Percentiles rank a stretch among this genome's conserved stretches.
These are phyloP conservation scores for Calliopsis andreniformis DNA, from an alignment of 1,140 invertebrate genomes.

Conservation along the genomic window DNA sequence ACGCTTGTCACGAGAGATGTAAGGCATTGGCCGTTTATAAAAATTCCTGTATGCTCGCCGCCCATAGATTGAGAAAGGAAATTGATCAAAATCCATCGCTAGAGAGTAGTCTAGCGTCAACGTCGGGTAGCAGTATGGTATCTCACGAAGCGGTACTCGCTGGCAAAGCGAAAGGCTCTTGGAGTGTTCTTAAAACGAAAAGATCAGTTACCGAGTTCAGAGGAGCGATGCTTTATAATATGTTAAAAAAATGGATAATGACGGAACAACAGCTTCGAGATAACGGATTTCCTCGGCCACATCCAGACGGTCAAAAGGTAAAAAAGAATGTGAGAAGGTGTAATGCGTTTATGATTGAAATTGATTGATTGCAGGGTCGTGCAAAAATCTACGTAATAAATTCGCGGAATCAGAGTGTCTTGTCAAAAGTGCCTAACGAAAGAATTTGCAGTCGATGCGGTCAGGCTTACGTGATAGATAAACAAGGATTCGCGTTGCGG, in stretches of 20 bases:
- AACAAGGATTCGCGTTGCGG: conserved; percentile 86
- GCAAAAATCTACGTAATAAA: conserved; percentile 82
- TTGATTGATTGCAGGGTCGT: conserved; percentile 80
- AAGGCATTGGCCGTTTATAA: conserved; percentile 91
- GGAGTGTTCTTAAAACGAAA: conserved; percentile 86
- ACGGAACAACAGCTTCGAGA: conserved; percentile 89
- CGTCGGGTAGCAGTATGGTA: conserved; percentile 76
- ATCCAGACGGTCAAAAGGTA: conserved; percentile 80
- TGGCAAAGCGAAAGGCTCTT: conserved; percentile 86
- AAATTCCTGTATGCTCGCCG: conserved; percentile 90
- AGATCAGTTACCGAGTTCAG: conserved; percentile 78
- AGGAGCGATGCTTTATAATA: conserved; percentile 75
- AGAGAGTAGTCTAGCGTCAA: conserved; percentile 64
- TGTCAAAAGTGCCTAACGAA: conserved; percentile 85
- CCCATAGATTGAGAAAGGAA: conserved; percentile 89
- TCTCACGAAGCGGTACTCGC: conserved; percentile 86
- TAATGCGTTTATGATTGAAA: not conserved
- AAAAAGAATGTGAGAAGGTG: not conserved
- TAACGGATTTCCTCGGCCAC: conserved; percentile 92
- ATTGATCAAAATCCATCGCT: conserved; percentile 79
- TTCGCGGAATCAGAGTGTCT: conserved; percentile 83
- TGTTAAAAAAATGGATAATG: conserved; percentile 84
- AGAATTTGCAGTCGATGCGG: conserved; percentile 92
- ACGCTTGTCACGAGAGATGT: conserved; percentile 89
- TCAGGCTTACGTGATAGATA: conserved; percentile 89